Evolutionary conservation across 2,797 vertebrate genomes (phyloP).

Genomic region (Artibeus jamaicensis): DNA sequence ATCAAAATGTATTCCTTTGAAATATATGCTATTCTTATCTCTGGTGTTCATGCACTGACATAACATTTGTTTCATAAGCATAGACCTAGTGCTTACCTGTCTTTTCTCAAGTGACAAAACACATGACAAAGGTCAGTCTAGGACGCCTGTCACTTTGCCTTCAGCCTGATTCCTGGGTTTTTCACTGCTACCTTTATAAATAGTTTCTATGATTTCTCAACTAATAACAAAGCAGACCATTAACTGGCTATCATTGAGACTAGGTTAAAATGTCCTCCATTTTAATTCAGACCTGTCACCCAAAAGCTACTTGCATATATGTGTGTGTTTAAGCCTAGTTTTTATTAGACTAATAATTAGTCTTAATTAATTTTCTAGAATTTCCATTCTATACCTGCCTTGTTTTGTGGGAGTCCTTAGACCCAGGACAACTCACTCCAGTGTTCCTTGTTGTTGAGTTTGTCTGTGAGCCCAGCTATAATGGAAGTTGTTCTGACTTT

Average conservation of each 20-base stretch:
- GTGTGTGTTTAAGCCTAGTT: slow-evolving; percentile 1
- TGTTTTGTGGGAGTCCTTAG: neutral
- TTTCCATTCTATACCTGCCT: neutral
- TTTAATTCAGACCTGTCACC: slow-evolving; percentile 25
- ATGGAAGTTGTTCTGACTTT: neutral
- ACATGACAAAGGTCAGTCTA: neutral
- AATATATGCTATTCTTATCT: neutral
- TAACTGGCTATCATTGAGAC: neutral
- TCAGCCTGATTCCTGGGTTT: neutral
- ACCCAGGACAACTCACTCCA: neutral
- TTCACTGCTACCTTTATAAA: neutral
- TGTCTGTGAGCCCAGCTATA: neutral
- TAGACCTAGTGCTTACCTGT: neutral
- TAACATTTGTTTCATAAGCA: neutral
- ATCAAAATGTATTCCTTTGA: neutral
- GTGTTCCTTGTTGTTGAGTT: neutral
- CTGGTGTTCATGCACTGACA: neutral
- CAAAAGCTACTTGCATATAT: neutral
- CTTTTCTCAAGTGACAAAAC: slow-evolving; percentile 25
- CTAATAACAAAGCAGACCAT: neutral
- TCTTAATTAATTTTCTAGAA: slow-evolving; percentile 39
- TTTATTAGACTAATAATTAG: slow-evolving; percentile 16
- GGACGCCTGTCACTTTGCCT: neutral
- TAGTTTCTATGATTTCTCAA: slow-evolving; percentile 23
- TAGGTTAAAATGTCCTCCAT: neutral